Evolutionary conservation across 64 coral and sea anemone genomes (phyloP).

Genomic region (Pocillopora verrucosa): DNA sequence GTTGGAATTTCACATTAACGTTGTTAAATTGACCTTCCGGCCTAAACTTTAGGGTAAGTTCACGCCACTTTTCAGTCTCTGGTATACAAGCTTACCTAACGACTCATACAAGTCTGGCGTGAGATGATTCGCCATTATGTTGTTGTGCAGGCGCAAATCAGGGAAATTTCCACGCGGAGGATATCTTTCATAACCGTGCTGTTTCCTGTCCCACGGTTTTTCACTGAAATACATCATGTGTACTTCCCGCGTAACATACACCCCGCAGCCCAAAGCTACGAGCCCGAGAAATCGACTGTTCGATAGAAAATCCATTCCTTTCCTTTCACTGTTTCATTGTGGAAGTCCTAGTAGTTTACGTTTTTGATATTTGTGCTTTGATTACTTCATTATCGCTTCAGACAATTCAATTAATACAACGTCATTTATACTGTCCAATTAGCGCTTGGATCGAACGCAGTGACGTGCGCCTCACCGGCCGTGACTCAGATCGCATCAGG

Average conservation of each 20-base stretch:
- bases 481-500: not conserved
- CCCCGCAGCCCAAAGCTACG: constrained; percentile 68
- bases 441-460: not conserved
- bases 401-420: constrained; percentile 29
- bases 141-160: constrained; percentile 84
- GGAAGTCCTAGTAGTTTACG: not conserved
- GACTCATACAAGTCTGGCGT: constrained; percentile 76
- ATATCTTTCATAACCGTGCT: constrained; percentile 54
- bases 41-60: not conserved
- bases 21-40: no score
- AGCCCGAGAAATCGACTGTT: constrained; percentile 26
- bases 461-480: not conserved
- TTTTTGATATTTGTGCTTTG: not conserved
- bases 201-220: constrained; percentile 36
- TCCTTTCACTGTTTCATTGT: not conserved
- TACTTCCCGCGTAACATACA: constrained; percentile 45
- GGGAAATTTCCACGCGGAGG: constrained; percentile 68
- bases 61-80: not conserved
- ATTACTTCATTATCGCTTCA: not conserved
- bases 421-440: not conserved
- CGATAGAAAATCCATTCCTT: not conserved
- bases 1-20: no score
- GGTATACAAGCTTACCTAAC: constrained; percentile 40
- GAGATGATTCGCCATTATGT: constrained; percentile 64
- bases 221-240: constrained; percentile 2